phyloP scores from a whole-genome alignment of 1,140 invertebrate genomes.

The Nomia melanderi region DNA sequence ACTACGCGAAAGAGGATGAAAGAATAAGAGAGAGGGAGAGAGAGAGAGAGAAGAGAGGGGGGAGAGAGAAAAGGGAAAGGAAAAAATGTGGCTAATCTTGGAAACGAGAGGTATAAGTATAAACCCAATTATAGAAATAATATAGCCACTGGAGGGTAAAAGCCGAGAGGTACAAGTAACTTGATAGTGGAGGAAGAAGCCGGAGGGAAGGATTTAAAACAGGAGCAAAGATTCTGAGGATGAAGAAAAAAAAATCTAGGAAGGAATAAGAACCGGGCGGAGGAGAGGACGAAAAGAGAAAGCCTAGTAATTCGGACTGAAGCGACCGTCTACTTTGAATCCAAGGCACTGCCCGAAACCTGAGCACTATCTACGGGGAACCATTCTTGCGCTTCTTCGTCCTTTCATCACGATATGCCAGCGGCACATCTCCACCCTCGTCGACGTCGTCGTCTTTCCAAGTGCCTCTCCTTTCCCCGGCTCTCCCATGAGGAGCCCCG shows the following conservation, averaged over 20 bases:
- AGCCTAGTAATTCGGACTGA: constrained; percentile 55
- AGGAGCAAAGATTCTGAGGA: not conserved
- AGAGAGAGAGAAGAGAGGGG: too few species aligned
- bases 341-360: constrained; percentile 22
- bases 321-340: constrained; percentile 45
- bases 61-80: too few species aligned
- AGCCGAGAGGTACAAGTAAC: constrained; percentile 2
- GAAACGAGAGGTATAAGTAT: not conserved
- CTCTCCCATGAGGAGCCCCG: constrained; percentile 52
- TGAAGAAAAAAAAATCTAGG: not conserved
- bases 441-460: constrained; percentile 46
- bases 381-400: constrained; percentile 50
- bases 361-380: constrained; percentile 36
- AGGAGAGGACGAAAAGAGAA: constrained; percentile 2
- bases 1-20: too few species aligned
- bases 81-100: not conserved
- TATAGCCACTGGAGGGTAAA: not conserved
- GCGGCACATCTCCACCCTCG: constrained; percentile 35
- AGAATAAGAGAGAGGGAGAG: too few species aligned
- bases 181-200: constrained; percentile 22
- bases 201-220: constrained; percentile 4
- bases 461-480: constrained; percentile 27
- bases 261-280: not conserved
- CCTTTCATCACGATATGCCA: constrained; percentile 58
- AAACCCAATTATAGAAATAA: constrained; percentile 3